These are phyloP conservation scores for Chloropsis hardwickii DNA, from an alignment of 2,113 vertebrate genomes.

Conservation along the genomic window DNA sequence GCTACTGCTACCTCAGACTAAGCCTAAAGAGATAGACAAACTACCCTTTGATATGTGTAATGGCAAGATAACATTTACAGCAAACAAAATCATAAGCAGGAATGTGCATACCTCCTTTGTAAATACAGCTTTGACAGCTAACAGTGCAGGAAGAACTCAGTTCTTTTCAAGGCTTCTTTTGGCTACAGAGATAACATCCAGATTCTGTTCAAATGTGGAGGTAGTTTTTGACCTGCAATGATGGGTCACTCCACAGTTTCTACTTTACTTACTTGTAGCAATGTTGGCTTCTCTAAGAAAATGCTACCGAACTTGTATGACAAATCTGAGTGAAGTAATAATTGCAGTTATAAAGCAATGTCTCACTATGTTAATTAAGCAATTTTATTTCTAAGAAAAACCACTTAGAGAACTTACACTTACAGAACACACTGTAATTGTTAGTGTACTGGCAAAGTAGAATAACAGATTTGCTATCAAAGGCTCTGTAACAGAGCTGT, in stretches of 20 bases:
- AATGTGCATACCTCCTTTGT: neutral
- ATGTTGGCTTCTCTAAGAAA: neutral
- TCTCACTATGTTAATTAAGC: neutral
- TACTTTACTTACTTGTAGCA: neutral
- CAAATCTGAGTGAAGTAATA: neutral
- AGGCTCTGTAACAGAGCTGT: neutral
- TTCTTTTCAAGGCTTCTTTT: neutral
- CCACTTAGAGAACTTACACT: neutral
- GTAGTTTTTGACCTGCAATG: neutral
- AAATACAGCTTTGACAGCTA: neutral
- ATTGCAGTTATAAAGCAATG: neutral
- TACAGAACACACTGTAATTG: neutral
- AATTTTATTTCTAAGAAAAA: constrained; percentile 19
- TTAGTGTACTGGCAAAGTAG: neutral
- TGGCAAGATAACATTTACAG: neutral
- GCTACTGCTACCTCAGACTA: neutral
- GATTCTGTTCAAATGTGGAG: neutral
- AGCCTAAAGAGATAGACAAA: neutral
- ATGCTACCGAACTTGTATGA: neutral
- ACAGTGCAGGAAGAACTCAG: neutral
- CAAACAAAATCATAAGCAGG: neutral
- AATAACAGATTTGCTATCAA: neutral
- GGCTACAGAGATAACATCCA: neutral
- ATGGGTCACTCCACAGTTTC: neutral
- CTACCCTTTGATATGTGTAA: neutral